phyloP scores from a whole-genome alignment of 2,113 vertebrate genomes.

The Crotophaga sulcirostris region DNA sequence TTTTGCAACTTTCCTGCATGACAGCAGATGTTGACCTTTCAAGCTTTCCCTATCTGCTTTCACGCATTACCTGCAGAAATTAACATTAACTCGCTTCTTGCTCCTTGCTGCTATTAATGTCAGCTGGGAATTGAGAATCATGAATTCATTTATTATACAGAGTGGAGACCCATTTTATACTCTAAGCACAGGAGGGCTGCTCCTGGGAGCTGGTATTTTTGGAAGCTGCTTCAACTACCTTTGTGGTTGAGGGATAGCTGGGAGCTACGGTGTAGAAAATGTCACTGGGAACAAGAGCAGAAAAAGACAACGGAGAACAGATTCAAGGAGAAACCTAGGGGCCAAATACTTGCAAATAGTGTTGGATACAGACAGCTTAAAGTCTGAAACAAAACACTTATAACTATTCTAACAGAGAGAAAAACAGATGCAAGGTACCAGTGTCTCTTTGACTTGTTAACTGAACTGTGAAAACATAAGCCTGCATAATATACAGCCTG shows the following conservation, averaged over 20 bases:
- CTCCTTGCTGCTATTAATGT: conserved; percentile 79
- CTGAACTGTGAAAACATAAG: conserved; percentile 67
- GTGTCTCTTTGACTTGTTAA: conserved; percentile 70
- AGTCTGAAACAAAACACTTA: conserved; percentile 52
- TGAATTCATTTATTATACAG: conserved; percentile 82
- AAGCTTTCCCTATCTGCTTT: conserved; percentile 76
- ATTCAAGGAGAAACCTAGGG: conserved; percentile 80
- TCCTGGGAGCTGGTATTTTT: conserved; percentile 83
- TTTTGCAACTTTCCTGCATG: conserved; percentile 74
- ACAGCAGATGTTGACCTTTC: conserved; percentile 85
- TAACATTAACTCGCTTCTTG: conserved; percentile 80
- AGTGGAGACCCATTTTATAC: conserved; percentile 74
- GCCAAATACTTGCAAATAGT: conserved; percentile 72
- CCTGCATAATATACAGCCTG: conserved; percentile 40
- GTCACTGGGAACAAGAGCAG: conserved; percentile 72
- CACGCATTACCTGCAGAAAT: conserved; percentile 82
- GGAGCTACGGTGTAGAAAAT: conserved; percentile 78
- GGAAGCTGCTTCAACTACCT: conserved; percentile 81
- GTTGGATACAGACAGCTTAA: conserved; percentile 46
- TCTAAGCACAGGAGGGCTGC: conserved; percentile 75
- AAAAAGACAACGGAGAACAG: conserved; percentile 67
- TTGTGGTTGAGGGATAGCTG: conserved; percentile 82
- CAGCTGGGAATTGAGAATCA: conserved; percentile 81
- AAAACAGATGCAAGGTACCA: conserved; percentile 31
- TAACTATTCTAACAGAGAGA: conserved; percentile 58